Evolutionary conservation across 2,888 invertebrate genomes (phyloP), one percentile per base, ranked within the genome.

Genomic region (Leptogaster cylindrica): DNA sequence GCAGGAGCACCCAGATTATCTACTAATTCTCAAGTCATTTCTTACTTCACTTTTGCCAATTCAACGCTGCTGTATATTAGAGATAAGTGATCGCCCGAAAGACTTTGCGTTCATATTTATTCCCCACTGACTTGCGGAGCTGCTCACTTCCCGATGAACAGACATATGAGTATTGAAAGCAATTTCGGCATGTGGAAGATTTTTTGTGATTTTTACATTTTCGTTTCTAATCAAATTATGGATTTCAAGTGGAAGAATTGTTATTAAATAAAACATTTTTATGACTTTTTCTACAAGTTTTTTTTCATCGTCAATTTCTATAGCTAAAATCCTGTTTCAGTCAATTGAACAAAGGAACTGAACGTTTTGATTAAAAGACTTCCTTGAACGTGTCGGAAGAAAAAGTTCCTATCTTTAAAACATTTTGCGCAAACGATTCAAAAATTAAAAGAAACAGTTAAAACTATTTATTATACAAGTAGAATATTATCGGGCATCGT

Each of bases 1-100:
- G 71, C 55, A 65, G 74, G 66, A 68, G 73, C 69, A 68, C 73
- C 68, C 74, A 75, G 72, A 71, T 75, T 67, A 73, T 75, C 72
- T 74, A 75, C 68, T 75, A 71, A 61, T 23, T 44, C 16, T 44
- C 16, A 16, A 44, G 20, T 10, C 44, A 10, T 44, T 46, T 46
- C 46, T 25, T n/a, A n/a, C n/a, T n/a, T n/a, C n/a, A n/a, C n/a
- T n/a, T n/a, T n/a, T n/a, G n/a, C n/a, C n/a, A n/a, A n/a, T n/a
- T n/a, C n/a, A n/a, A n/a, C n/a, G n/a, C n/a, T n/a, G n/a, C n/a
- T n/a, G n/a, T n/a, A n/a, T n/a, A n/a, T n/a, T n/a, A n/a, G n/a
- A n/a, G n/a, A n/a, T n/a, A n/a, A n/a, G n/a, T n/a, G n/a, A n/a
- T n/a, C n/a, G n/a, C n/a, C n/a, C n/a, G n/a, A n/a, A n/a, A n/a